Percentiles rank a stretch among this genome's conserved stretches.
These are phyloP conservation scores for Chaetophractus vellerosus DNA, from an alignment of 2,797 vertebrate genomes.

Conservation along the genomic window DNA sequence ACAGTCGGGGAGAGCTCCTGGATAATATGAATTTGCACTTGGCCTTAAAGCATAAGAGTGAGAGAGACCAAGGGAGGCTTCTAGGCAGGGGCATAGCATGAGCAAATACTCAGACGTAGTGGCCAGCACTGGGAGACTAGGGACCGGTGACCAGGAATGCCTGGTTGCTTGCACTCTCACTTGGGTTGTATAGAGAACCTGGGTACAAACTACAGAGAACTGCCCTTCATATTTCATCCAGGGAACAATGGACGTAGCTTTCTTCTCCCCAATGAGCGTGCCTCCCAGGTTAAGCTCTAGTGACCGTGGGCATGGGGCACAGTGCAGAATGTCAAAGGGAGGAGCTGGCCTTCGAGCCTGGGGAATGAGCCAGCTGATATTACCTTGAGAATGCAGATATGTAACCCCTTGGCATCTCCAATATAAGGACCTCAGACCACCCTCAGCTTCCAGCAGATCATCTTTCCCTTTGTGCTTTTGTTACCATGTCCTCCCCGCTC, in stretches of 20 bases:
- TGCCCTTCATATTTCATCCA: not conserved
- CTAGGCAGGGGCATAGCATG: no score
- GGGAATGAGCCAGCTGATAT: no score
- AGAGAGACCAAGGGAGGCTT: no score
- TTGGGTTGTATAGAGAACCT: not conserved
- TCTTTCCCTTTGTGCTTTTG: not conserved
- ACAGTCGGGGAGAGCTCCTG: no score
- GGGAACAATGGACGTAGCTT: not conserved
- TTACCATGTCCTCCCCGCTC: not conserved
- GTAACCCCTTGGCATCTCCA: no score
- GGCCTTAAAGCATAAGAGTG: no score
- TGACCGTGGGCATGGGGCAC: fast-evolving
- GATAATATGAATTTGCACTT: no score
- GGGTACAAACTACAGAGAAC: not conserved
- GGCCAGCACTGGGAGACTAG: no score
- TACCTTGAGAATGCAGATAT: not conserved
- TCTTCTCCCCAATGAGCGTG: not conserved
- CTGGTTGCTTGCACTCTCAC: not conserved
- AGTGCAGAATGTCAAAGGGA: not conserved
- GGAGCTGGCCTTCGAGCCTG: not conserved
- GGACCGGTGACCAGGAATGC: not conserved
- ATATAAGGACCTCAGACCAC: not conserved
- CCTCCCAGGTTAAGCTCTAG: no score
- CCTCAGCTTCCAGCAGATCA: not conserved
- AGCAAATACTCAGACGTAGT: no score